Conservation (phyloP, 1,140 invertebrate species). For the Daktulosphaira vitifoliae region DNA sequence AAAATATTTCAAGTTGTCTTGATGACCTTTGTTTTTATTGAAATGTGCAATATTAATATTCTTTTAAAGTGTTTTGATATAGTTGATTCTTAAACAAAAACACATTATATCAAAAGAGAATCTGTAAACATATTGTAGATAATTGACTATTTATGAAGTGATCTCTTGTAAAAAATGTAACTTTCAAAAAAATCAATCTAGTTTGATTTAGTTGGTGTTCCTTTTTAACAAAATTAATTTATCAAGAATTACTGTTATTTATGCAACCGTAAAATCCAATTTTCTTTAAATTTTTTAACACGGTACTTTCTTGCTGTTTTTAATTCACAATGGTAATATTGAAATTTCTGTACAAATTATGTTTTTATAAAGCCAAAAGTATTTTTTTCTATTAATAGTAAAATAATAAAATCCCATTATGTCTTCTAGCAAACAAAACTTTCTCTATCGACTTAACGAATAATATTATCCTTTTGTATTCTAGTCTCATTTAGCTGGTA, state of each 20-base stretch:
- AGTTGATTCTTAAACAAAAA: too few relatives aligned
- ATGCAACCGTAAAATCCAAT: too few relatives aligned
- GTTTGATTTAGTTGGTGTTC: too few relatives aligned
- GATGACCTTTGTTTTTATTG: constrained; percentile 1
- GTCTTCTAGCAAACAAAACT: background rate
- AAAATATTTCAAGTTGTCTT: constrained; percentile 1
- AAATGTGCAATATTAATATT: constrained; percentile 30
- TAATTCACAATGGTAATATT: too few relatives aligned
- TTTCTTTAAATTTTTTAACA: too few relatives aligned
- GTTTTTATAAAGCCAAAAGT: background rate
- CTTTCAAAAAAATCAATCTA: background rate
- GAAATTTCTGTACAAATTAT: background rate
- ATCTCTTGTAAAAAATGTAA: constrained; percentile 1
- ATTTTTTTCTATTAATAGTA: background rate
- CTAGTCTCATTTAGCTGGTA: constrained; percentile 29
- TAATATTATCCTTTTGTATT: constrained; percentile 31
- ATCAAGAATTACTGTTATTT: too few relatives aligned
- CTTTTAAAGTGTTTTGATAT: too few relatives aligned
- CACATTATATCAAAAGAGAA: too few relatives aligned
- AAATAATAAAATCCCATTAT: background rate
- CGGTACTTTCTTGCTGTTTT: too few relatives aligned
- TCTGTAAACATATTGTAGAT: constrained; percentile 2
- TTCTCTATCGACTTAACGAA: constrained; percentile 23
- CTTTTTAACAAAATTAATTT: too few relatives aligned
- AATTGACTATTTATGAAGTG: background rate